Conservation (phyloP, 2,888 invertebrate species). For the Hylaea fasciaria region DNA sequence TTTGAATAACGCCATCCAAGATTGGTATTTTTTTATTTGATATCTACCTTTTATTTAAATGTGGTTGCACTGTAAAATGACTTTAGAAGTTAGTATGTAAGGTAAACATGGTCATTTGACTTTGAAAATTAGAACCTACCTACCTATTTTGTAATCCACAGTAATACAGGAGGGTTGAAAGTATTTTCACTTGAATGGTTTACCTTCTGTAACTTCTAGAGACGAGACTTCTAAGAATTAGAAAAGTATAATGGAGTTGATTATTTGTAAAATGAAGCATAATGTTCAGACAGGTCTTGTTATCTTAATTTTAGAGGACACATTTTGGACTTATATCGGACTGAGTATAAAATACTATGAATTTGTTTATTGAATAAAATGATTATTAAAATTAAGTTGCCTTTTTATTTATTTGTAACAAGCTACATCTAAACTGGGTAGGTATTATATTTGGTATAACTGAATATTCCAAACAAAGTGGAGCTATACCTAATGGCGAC, state of each 20-base stretch:
- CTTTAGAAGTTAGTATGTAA: no score
- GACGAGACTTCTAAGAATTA: conserved; percentile 26
- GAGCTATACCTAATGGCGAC: no score
- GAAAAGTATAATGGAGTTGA: conserved; percentile 35
- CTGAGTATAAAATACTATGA: conserved; percentile 80
- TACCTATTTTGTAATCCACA: no score
- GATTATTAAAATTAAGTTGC: conserved; percentile 50
- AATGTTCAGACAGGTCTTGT: conserved; percentile 63
- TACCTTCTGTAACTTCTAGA: background rate
- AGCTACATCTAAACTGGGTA: background rate
- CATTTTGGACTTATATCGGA: conserved; percentile 70
- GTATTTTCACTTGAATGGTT: no score
- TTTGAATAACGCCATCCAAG: conserved; percentile 21
- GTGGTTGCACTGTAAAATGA: no score
- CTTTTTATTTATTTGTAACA: conserved; percentile 21
- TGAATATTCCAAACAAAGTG: no score
- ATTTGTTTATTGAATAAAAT: conserved; percentile 77
- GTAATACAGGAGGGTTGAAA: no score
- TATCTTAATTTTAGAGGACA: conserved; percentile 71
- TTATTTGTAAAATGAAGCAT: conserved; percentile 53
- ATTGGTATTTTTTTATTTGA: conserved; percentile 39
- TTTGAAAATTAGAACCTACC: no score
- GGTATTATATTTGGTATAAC: no score
- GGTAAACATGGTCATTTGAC: no score
- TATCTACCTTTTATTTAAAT: conserved; percentile 36